Conservation (phyloP, 2,888 invertebrate species). For the Hyalella azteca region DNA sequence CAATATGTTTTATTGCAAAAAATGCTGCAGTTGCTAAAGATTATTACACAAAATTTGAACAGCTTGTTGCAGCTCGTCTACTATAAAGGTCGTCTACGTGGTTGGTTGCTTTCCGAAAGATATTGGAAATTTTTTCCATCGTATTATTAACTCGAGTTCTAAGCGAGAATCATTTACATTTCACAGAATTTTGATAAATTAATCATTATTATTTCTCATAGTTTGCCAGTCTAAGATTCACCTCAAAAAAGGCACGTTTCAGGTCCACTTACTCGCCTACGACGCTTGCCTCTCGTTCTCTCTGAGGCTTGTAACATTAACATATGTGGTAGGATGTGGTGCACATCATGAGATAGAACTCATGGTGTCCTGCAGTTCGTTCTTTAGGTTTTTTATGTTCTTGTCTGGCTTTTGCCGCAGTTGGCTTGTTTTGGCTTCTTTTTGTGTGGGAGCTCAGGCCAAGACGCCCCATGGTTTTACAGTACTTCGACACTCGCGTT, state of each 20-base stretch:
- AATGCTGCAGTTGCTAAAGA: no score
- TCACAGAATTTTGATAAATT: no score
- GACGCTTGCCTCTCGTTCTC: background rate
- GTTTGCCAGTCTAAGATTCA: background rate
- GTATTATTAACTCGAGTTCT: no score
- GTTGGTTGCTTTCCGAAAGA: no score
- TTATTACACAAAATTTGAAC: no score
- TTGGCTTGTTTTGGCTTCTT: background rate
- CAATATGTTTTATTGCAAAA: no score
- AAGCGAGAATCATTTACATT: no score
- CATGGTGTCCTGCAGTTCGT: constrained; percentile 25
- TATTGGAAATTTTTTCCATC: no score
- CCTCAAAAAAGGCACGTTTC: no score
- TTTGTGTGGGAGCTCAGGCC: background rate
- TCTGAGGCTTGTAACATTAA: constrained; percentile 5
- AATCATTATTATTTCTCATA: background rate
- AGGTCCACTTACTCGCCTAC: background rate
- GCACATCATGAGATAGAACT: constrained; percentile 12
- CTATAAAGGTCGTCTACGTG: no score
- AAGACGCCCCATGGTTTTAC: background rate
- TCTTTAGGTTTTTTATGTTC: constrained; percentile 8
- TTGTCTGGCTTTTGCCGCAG: background rate
- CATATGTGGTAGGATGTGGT: background rate
- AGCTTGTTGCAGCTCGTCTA: no score
- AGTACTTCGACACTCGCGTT: constrained; percentile 11